Evolutionary conservation across 1,140 invertebrate species (phyloP).

Genomic region (Drosophila saltans): DNA sequence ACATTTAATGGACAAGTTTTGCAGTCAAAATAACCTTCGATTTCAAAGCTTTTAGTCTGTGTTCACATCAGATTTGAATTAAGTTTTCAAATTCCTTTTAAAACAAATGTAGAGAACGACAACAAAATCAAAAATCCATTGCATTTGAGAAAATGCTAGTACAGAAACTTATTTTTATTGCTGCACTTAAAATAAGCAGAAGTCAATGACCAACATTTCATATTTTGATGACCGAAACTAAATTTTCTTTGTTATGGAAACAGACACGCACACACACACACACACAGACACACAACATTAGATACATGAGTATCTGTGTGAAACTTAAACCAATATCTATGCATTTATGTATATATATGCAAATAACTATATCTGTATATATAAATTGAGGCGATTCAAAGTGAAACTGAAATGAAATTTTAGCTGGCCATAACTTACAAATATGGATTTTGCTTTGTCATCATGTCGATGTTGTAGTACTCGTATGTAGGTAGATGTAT

Average conservation of each 20-base stretch:
- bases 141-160: not conserved
- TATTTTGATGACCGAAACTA: slow-evolving; percentile 41
- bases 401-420: slow-evolving; percentile 35
- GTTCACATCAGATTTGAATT: no score
- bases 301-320: slow-evolving; percentile 33
- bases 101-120: not conserved
- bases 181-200: slow-evolving; percentile 9
- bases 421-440: slow-evolving; percentile 67
- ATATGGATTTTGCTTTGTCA: slow-evolving; percentile 62
- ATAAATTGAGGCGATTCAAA: slow-evolving; percentile 29
- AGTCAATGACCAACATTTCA: slow-evolving; percentile 3
- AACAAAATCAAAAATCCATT: not conserved
- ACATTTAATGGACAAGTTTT: no score
- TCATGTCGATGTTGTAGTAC: not conserved
- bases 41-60: no score
- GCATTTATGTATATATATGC: slow-evolving; percentile 49
- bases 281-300: slow-evolving; percentile 29
- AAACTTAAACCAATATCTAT: slow-evolving; percentile 36
- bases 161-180: not conserved
- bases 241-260: slow-evolving; percentile 45
- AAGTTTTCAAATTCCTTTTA: no score
- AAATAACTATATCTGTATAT: slow-evolving; percentile 47
- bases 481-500: not conserved
- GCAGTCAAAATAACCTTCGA: no score
- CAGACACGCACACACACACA: slow-evolving; percentile 5